A percentile compares a stretch with the other conserved stretches of the same genome.
Evolutionary conservation across 2,113 vertebrate species (phyloP).

Genomic region (Anser cygnoides): DNA sequence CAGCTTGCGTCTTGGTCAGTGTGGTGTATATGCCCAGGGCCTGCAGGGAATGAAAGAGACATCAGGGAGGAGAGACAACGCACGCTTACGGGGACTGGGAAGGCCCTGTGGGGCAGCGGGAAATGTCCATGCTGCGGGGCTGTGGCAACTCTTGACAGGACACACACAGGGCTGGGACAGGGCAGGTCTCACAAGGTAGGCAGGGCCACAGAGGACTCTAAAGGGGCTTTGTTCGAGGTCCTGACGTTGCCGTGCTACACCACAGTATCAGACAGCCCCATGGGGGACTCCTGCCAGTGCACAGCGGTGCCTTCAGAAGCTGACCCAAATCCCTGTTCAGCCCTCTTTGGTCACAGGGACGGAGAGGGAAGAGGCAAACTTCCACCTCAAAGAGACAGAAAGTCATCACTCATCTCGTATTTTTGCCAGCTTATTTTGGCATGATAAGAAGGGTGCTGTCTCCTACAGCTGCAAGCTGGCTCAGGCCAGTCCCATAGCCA

Average conservation of each 20-base stretch:
- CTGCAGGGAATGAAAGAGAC: not conserved
- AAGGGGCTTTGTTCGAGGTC: not conserved
- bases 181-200: not conserved
- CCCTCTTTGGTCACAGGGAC: not conserved
- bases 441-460: not conserved
- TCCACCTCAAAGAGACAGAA: not conserved
- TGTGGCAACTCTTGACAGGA: too few species aligned
- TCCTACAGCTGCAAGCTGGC: not conserved
- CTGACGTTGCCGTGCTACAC: too few species aligned
- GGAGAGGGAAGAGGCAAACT: not conserved
- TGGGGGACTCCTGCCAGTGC: not conserved
- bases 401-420: not conserved
- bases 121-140: not conserved
- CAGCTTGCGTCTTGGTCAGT: slow-evolving; percentile 69
- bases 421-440: not conserved
- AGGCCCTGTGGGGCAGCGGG: not conserved
- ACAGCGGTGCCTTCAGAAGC: not conserved
- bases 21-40: slow-evolving; percentile 79
- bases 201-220: not conserved
- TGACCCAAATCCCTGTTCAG: not conserved
- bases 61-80: not conserved
- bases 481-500: not conserved
- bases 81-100: too few species aligned
- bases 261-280: not conserved
- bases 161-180: not conserved